Conservation (phyloP, 2,888 invertebrate genomes). For the Mimas tiliae region DNA sequence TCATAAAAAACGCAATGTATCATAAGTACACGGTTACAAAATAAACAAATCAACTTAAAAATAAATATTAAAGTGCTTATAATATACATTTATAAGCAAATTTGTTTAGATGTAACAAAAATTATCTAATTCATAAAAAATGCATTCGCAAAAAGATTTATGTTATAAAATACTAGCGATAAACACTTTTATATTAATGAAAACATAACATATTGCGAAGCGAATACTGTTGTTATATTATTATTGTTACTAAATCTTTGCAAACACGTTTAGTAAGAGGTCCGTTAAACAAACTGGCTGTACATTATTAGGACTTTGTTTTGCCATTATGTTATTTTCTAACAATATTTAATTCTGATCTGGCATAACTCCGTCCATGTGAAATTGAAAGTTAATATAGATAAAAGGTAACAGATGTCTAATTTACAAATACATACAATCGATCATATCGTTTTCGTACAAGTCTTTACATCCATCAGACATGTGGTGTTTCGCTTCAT, state of each 20-base stretch:
- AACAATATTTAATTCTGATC: not conserved
- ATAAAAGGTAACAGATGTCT: conserved; percentile 45
- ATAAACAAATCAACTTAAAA: conserved; percentile 25
- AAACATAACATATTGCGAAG: conserved; percentile 16
- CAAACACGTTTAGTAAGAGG: conserved; percentile 56
- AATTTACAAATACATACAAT: conserved; percentile 39
- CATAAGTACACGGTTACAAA: conserved; percentile 54
- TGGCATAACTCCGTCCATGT: conserved; percentile 35
- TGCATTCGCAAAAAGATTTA: not conserved
- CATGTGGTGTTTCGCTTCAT: conserved; percentile 37
- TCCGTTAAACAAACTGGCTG: conserved; percentile 43
- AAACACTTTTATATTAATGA: conserved; percentile 24
- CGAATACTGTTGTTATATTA: conserved; percentile 25
- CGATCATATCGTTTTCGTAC: conserved; percentile 46
- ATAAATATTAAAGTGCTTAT: conserved; percentile 30
- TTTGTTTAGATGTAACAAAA: conserved; percentile 1
- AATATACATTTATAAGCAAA: conserved; percentile 28
- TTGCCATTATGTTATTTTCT: not conserved
- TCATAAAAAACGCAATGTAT: conserved; percentile 65
- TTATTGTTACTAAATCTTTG: conserved; percentile 43
- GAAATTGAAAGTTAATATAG: conserved; percentile 51
- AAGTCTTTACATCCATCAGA: conserved; percentile 41
- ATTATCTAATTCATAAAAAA: not conserved
- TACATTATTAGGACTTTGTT: conserved; percentile 29
- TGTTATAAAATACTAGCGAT: conserved; percentile 13